phyloP scores from a whole-genome alignment of 1,140 invertebrate species.

The Olivierus martensii region DNA sequence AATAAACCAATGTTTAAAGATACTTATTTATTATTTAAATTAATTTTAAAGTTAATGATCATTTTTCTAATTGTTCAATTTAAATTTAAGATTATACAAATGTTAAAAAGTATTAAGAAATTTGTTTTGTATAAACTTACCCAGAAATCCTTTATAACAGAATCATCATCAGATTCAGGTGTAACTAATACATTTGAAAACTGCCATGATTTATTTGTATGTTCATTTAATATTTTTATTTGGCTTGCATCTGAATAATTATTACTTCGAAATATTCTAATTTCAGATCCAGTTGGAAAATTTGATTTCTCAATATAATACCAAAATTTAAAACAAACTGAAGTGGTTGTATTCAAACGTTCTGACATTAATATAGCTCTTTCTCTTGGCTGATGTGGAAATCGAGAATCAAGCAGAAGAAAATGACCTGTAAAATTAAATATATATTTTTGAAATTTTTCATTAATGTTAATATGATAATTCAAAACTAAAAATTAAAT shows the following conservation, averaged over 20 bases:
- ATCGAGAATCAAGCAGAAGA: slow-evolving; percentile 1
- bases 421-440: slow-evolving; percentile 4
- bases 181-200: neutral
- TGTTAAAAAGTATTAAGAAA: too few species aligned
- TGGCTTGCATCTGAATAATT: slow-evolving; percentile 5
- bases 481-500: too few species aligned
- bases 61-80: too few species aligned
- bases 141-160: slow-evolving; percentile 6
- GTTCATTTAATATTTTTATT: neutral
- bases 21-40: too few species aligned
- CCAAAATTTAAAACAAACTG: slow-evolving; percentile 11
- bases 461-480: neutral
- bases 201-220: slow-evolving; percentile 7
- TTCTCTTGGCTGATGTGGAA: neutral
- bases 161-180: neutral
- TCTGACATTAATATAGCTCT: slow-evolving; percentile 13
- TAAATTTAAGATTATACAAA: too few species aligned
- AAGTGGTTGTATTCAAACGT: neutral
- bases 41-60: too few species aligned
- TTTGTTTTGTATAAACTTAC: too few species aligned
- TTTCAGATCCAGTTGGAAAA: neutral
- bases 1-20: too few species aligned
- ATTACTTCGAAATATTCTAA: neutral
- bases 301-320: neutral
- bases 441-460: neutral